Percentiles rank a stretch among this genome's conserved stretches.
Evolutionary conservation across 1,140 invertebrate genomes (phyloP).

Genomic region (Dendroctonus ponderosae): DNA sequence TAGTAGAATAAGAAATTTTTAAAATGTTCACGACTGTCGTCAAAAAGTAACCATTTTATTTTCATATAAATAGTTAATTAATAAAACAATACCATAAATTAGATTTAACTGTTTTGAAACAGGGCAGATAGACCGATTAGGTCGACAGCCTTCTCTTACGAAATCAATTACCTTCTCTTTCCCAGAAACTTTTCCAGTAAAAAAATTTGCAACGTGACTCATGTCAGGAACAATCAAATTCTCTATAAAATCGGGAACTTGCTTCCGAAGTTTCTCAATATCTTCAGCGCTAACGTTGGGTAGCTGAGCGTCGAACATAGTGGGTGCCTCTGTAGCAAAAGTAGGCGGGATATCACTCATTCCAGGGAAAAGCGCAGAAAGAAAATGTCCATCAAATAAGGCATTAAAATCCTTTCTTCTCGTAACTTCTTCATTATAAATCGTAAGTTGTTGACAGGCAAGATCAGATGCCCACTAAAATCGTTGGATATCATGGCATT

Average conservation of each 20-base stretch:
- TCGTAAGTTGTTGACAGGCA: constrained; percentile 69
- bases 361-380: constrained; percentile 82
- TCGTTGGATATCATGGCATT: neutral
- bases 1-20: too few relatives aligned
- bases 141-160: too few relatives aligned
- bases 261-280: constrained; percentile 62
- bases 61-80: too few relatives aligned
- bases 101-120: too few relatives aligned
- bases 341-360: constrained; percentile 81
- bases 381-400: constrained; percentile 82
- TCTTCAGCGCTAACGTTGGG: constrained; percentile 69
- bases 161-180: constrained; percentile 25
- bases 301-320: constrained; percentile 69
- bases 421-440: constrained; percentile 74
- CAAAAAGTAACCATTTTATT: too few relatives aligned
- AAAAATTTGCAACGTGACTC: constrained; percentile 69
- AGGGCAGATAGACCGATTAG: too few relatives aligned
- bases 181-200: constrained; percentile 53
- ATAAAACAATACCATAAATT: too few relatives aligned
- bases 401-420: constrained; percentile 69
- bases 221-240: constrained; percentile 59
- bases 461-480: constrained; percentile 73
- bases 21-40: too few relatives aligned
- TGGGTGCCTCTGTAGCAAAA: constrained; percentile 78
- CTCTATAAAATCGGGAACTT: constrained; percentile 62